A percentile compares a stretch with the other conserved stretches of the same genome.
These are phyloP conservation scores for Hirtodrosophila confusa DNA, from an alignment of 2,888 invertebrate genomes.

Conservation along the genomic window DNA sequence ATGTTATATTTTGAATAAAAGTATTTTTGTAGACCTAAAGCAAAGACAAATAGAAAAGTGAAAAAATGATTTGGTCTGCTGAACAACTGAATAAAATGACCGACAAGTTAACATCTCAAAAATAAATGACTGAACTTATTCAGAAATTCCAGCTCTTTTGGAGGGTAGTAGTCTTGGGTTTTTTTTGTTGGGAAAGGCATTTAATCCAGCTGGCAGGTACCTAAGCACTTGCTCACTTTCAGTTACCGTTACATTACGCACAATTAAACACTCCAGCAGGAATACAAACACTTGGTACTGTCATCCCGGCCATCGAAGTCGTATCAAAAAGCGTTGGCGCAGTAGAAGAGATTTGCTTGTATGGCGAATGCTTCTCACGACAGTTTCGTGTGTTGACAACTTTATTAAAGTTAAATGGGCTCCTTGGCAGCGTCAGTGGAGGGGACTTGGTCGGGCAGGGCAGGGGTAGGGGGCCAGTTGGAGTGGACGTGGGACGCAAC, in stretches of 20 bases:
- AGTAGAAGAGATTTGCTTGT: conserved; percentile 15
- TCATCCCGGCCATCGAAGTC: conserved; percentile 12
- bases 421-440: conserved; percentile 46
- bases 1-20: too few species aligned
- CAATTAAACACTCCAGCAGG: conserved; percentile 50
- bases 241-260: conserved; percentile 51
- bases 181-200: conserved; percentile 14
- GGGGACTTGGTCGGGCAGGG: background rate
- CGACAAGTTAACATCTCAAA: too few species aligned
- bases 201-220: conserved; percentile 9
- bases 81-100: too few species aligned
- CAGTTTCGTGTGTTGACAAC: conserved; percentile 71
- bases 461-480: conserved; percentile 6
- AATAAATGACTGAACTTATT: too few species aligned
- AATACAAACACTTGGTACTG: conserved; percentile 50
- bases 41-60: too few species aligned
- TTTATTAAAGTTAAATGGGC: conserved; percentile 71
- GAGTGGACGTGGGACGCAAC: conserved; percentile 47
- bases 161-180: background rate
- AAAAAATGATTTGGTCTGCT: too few species aligned
- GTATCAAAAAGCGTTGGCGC: conserved; percentile 24
- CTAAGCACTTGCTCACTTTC: too few species aligned
- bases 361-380: conserved; percentile 65
- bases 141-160: too few species aligned
- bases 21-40: too few species aligned